Base-by-base conservation (phyloP, 2,888 invertebrate genomes). In the Epistrophe grossulariae region DNA sequence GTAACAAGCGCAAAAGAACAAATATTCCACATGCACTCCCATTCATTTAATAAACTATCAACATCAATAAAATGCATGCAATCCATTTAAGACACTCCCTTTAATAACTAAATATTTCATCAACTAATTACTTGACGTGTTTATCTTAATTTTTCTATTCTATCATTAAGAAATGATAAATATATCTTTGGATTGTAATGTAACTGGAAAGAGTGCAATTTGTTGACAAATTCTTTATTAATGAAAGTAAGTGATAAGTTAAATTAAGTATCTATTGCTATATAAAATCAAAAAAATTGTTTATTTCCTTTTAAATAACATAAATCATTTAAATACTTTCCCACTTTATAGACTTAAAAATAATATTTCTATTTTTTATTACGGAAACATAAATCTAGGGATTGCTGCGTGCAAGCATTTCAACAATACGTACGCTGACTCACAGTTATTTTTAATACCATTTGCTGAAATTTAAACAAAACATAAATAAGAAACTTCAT, bases 371-470 rank as follows among this genome's bases (percentile, higher is more conserved):
- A 9, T 40, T 28, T n/a, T 31, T 0, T 19, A 64, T 57, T 81
- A 89, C 1, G 92, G 92, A 84, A 92, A 92, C 15, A 92, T 62
- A 78, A 93, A 92, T 50, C 88, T 80, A 0, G 90, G 89, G 50
- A 92, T 91, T 70, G 90, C 89, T 6, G 43, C 79, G 43, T 85
- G 88, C 1, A 92, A 79, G 17, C 93, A 93, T 59, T 80, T 89
- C 24, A 92, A 84, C 19, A 92, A 59, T 0, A 90, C 89, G 74
- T 90, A 89, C 0, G 92, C 90, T 1, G 91, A 91, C 48, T 93
- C 93, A 71, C 93, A 93, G 57, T 90, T 89, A 70, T 93, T 92
- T 79, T 92, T 93, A n/a, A 92, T 89, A 15, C 92, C 92, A 4
- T 80, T 88, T 0, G 90, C 90, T 89, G n/a, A 84, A 83, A 19